phyloP scores from a whole-genome alignment of 2,113 vertebrate species.

The Ctenodactylus gundi region DNA sequence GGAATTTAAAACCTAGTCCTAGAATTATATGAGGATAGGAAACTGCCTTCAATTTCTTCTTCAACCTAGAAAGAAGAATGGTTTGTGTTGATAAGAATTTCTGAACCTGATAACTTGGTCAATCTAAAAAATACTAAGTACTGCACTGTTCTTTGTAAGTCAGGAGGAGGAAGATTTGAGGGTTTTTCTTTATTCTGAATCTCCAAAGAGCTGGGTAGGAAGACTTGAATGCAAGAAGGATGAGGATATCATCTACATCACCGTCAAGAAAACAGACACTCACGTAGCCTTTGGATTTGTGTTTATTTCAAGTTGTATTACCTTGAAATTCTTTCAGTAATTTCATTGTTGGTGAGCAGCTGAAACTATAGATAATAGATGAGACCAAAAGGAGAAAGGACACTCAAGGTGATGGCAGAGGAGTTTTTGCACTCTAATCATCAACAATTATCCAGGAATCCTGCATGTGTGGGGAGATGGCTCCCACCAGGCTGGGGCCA shows the following conservation, averaged over 20 bases:
- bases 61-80: constrained; percentile 10
- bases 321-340: constrained; percentile 24
- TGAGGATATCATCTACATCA: neutral
- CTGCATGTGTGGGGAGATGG: neutral
- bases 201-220: neutral
- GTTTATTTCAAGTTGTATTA: constrained; percentile 14
- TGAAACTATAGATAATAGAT: neutral
- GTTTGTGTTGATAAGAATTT: neutral
- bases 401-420: neutral
- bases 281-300: neutral
- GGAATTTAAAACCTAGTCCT: neutral
- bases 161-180: neutral
- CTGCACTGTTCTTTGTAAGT: neutral
- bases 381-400: constrained; percentile 14
- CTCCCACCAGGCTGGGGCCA: neutral
- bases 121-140: constrained; percentile 31
- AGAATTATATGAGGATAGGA: neutral
- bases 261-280: neutral
- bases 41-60: neutral
- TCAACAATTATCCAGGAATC: constrained; percentile 37
- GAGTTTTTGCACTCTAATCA: constrained; percentile 27
- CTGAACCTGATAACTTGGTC: neutral
- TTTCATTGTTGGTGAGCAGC: constrained; percentile 37
- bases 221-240: neutral
- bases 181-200: neutral